Evolutionary conservation across 2,113 vertebrate species (phyloP).

Genomic region (Gorsachius goisagi): DNA sequence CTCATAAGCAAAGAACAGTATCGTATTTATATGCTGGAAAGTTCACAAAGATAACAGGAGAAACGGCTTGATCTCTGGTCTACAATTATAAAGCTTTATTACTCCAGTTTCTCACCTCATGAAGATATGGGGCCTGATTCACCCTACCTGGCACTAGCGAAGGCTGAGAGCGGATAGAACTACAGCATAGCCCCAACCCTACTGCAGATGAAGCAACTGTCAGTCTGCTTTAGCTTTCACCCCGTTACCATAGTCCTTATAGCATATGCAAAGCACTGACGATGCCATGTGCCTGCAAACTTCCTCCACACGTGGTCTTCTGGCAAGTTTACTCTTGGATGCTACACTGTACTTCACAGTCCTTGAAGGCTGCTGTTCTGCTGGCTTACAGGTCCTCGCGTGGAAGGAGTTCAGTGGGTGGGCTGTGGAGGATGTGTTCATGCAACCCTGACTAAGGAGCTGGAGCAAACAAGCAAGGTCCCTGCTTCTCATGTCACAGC

Average conservation of each 20-base stretch:
- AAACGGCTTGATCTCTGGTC: not conserved
- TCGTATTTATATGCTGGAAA: not conserved
- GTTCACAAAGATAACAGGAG: not conserved
- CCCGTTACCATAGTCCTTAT: not conserved
- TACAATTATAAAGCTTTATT: not conserved
- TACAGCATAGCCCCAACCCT: not conserved
- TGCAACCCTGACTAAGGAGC: not conserved
- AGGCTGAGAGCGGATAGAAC: not conserved
- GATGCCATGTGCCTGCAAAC: not conserved
- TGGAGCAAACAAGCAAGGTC: not conserved
- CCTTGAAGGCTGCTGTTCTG: not conserved
- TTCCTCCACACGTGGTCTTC: not conserved
- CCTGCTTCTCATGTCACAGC: not conserved
- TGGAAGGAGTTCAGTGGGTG: not conserved
- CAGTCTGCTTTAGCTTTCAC: not conserved
- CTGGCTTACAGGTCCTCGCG: not conserved
- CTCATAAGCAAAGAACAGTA: not conserved
- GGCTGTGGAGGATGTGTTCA: not conserved
- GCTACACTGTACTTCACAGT: not conserved
- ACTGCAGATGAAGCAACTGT: not conserved
- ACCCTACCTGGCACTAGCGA: not conserved
- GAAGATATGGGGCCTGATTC: not conserved
- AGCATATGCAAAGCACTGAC: not conserved
- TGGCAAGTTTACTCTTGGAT: not conserved
- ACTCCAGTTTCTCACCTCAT: not conserved